phyloP scores from a whole-genome alignment of 1,140 invertebrate genomes.

The Colletes latitarsis region DNA sequence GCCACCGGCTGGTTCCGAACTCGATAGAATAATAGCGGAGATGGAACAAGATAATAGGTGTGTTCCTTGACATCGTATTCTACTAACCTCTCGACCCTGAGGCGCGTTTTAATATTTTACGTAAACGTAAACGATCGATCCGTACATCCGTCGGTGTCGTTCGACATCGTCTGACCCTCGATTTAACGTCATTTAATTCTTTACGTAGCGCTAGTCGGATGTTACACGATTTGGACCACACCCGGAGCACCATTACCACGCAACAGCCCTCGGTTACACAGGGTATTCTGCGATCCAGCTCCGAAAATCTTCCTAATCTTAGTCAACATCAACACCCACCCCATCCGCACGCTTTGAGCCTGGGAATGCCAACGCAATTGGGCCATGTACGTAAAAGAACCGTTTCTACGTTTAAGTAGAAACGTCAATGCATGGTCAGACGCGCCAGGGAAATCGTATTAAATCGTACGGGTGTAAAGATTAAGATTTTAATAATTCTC shows the following conservation, averaged over 20 bases:
- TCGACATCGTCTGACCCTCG: too few relatives aligned
- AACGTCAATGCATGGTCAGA: too few relatives aligned
- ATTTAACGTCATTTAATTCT: constrained; percentile 10
- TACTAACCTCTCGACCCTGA: background rate
- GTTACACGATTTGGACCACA: constrained; percentile 93
- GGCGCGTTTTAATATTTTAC: constrained; percentile 8
- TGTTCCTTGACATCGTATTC: background rate
- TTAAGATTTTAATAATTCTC: too few relatives aligned
- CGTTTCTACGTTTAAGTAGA: background rate
- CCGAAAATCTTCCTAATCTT: constrained; percentile 78
- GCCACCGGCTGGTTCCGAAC: constrained; percentile 88
- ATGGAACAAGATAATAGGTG: constrained; percentile 91
- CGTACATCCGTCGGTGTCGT: background rate
- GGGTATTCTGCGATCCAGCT: constrained; percentile 76
- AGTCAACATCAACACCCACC: constrained; percentile 76
- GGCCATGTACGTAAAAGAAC: constrained; percentile 69
- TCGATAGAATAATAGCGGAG: constrained; percentile 96
- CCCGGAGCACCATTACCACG: constrained; percentile 82
- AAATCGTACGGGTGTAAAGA: too few relatives aligned
- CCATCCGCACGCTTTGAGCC: constrained; percentile 77
- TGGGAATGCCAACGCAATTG: constrained; percentile 76
- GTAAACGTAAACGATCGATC: background rate
- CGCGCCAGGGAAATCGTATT: too few relatives aligned
- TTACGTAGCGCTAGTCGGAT: constrained; percentile 82
- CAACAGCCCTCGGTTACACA: constrained; percentile 77